Base-by-base conservation (phyloP, 2,797 vertebrate genomes). In the Crocidura indochinensis region DNA sequence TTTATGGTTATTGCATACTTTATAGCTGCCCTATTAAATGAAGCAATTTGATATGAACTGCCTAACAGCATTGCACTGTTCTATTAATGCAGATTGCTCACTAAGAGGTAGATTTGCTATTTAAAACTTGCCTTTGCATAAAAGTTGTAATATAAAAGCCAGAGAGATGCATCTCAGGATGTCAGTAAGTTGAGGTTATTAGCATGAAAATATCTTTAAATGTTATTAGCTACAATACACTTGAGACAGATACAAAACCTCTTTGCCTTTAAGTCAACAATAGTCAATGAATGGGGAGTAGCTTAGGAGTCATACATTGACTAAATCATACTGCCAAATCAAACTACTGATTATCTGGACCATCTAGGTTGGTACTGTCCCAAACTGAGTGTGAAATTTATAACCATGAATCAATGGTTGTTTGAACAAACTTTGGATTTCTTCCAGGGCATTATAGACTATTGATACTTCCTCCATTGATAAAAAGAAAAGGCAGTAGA, bases 131-230 rank as follows among this genome's bases (percentile, higher is more conserved):
- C 47, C 56, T 74, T 20, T 27, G 9, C 69, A 74, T 72, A 65
- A 75, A 88, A 83, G 68, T 56, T 91, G 68, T 69, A 65, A 82
- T 9, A 53, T 8, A 68, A 69, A 78, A 53, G 60, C 69, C 49
- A 77, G 85, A 84, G 46, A 92, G 60, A 87, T 77, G 15, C 9
- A 83, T 74, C 79, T 93, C 7, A 24, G 84, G 84, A 91, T 83
- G 56, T 85, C 87, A 94, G 64, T 64, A 72, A 80, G 64, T 84
- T 65, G 51, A 91, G 22, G 46, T 77, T 68, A 91, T 94, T 95
- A 93, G 87, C 87, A 95, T 92, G 73, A 93, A 95, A 91, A 90
- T 84, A 92, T 92, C 91, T 78, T 91, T 95, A 96, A 93, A 67
- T 73, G 65, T 73, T 79, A 91, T 93, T 93, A 92, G 92, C 78